These are phyloP conservation scores for Ophioninae sp. DNA, from an alignment of 2,888 invertebrate species.

Conservation along the genomic window DNA sequence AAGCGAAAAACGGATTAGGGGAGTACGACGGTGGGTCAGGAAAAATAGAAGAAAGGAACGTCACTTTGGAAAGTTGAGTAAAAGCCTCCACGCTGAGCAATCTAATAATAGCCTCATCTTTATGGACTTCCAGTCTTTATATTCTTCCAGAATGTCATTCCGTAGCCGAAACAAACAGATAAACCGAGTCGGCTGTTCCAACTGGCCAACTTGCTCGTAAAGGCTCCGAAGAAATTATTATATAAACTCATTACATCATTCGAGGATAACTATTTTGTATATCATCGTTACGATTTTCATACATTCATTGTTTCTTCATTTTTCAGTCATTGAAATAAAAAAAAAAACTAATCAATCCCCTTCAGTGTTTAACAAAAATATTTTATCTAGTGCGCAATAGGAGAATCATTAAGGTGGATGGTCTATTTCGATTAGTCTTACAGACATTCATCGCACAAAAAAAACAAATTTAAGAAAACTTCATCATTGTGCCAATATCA, in stretches of 20 bases:
- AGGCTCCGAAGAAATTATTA: constrained; percentile 39
- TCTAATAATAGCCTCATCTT: constrained; percentile 74
- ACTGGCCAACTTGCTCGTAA: constrained; percentile 27
- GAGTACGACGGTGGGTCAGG: constrained; percentile 20
- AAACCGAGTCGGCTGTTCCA: constrained; percentile 42
- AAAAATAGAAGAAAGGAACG: constrained; percentile 44
- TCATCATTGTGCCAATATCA: not conserved
- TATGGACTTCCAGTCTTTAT: constrained; percentile 68
- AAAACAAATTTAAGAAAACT: too few relatives aligned
- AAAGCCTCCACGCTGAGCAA: constrained; percentile 60
- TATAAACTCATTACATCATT: constrained; percentile 31
- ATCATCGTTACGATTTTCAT: too few relatives aligned
- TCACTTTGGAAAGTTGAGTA: constrained; percentile 37
- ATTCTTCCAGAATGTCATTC: constrained; percentile 64
- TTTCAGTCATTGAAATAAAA: too few relatives aligned
- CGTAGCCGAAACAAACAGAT: constrained; percentile 43
- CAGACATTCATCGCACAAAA: too few relatives aligned
- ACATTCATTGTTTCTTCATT: too few relatives aligned
- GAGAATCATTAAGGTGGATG: too few relatives aligned
- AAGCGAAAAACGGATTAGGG: not conserved
- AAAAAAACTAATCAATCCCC: too few relatives aligned
- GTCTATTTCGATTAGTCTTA: too few relatives aligned
- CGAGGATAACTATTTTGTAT: too few relatives aligned
- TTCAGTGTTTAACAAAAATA: too few relatives aligned
- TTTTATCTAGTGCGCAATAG: too few relatives aligned